Evolutionary conservation across 2,888 invertebrate species (phyloP).

Genomic region (Sphaerophoria taeniata): DNA sequence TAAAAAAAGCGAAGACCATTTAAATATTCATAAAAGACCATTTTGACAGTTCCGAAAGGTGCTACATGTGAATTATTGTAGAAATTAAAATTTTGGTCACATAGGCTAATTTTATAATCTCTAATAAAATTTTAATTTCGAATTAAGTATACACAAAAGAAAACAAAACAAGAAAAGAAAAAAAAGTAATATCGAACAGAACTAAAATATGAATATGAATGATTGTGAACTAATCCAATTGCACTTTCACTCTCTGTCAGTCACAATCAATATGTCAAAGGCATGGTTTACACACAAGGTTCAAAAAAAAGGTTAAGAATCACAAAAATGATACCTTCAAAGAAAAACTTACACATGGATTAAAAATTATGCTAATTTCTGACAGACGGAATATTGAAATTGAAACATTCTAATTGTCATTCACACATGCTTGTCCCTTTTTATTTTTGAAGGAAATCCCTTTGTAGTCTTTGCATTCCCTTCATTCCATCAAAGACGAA

Average conservation of each 20-base stretch:
- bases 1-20: neutral
- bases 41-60: slow-evolving; percentile 53
- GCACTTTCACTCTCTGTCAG: slow-evolving; percentile 62
- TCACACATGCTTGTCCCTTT: slow-evolving; percentile 6
- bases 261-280: slow-evolving; percentile 7
- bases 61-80: slow-evolving; percentile 20
- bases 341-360: neutral
- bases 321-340: neutral
- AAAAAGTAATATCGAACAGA: slow-evolving; percentile 18
- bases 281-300: slow-evolving; percentile 5
- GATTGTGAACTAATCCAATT: slow-evolving; percentile 19
- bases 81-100: slow-evolving; percentile 6
- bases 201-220: neutral
- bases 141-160: slow-evolving; percentile 36
- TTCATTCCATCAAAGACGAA: slow-evolving; percentile 8
- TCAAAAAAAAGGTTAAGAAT: slow-evolving; percentile 1
- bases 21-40: slow-evolving; percentile 21
- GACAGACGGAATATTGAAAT: slow-evolving; percentile 3
- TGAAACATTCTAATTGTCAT: slow-evolving; percentile 11
- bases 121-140: slow-evolving; percentile 3
- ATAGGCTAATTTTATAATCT: slow-evolving; percentile 26
- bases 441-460: slow-evolving; percentile 17
- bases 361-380: neutral
- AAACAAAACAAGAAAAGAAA: neutral
- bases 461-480: neutral